Percentiles rank a stretch among this genome's conserved stretches.
Evolutionary conservation across 2,113 vertebrate species (phyloP).

Genomic region (Bos javanicus): DNA sequence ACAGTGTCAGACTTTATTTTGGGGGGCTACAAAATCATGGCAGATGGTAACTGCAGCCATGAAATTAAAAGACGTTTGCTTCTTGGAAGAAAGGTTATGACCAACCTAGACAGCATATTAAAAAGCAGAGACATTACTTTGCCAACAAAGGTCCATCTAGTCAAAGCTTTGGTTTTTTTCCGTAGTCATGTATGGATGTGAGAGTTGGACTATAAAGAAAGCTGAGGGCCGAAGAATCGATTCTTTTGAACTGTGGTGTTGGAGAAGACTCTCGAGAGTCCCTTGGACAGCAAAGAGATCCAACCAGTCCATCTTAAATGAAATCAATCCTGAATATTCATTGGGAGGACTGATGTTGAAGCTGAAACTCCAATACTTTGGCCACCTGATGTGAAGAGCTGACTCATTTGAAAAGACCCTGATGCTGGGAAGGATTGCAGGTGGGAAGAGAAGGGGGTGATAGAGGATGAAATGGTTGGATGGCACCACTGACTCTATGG

Average conservation of each 20-base stretch:
- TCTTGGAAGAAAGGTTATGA: background rate
- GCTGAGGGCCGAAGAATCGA: rapidly evolving
- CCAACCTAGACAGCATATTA: background rate
- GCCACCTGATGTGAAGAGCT: background rate
- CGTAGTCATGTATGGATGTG: background rate
- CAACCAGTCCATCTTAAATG: background rate
- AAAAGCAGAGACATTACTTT: background rate
- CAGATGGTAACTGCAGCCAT: background rate
- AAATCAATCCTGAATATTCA: background rate
- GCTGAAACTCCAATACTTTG: background rate
- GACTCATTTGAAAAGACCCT: background rate
- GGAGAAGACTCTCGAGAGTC: background rate
- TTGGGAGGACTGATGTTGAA: background rate
- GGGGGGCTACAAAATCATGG: background rate
- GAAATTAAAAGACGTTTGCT: background rate
- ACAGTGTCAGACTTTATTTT: background rate
- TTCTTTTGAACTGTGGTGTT: background rate
- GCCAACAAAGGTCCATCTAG: background rate
- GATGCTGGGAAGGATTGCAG: background rate
- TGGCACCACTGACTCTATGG: rapidly evolving
- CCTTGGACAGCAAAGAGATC: background rate
- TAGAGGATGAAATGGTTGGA: background rate
- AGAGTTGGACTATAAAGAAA: background rate
- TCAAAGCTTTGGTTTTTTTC: background rate
- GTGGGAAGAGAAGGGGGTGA: background rate